phyloP scores from a whole-genome alignment of 2,888 invertebrate genomes.

The Sphaeridia pumilis region DNA sequence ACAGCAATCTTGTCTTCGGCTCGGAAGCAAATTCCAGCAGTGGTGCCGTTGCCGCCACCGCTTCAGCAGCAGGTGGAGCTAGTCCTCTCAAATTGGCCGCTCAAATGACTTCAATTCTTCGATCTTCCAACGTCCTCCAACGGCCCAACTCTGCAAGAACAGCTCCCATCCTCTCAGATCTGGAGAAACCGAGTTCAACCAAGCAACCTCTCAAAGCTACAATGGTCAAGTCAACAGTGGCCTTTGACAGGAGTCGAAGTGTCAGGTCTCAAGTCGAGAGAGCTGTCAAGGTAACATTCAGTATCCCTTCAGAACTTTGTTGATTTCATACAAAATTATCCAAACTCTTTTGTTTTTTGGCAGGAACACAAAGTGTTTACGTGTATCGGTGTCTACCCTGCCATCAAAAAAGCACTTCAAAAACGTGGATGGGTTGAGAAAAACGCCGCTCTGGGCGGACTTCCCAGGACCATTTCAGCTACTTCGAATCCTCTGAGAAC shows the following conservation, averaged over 20 bases:
- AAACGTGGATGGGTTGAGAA: constrained; percentile 67
- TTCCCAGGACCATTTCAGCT: constrained; percentile 6
- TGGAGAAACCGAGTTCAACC: neutral
- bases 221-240: constrained; percentile 15
- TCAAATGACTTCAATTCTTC: neutral
- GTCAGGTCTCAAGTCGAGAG: constrained; percentile 28
- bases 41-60: neutral
- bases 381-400: constrained; percentile 55
- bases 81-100: neutral
- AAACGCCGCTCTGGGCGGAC: constrained; percentile 5
- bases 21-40: neutral
- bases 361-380: constrained; percentile 38
- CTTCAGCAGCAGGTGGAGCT: neutral
- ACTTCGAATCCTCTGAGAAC: neutral
- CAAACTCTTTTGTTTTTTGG: neutral
- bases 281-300: constrained; percentile 27
- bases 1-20: neutral
- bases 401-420: constrained; percentile 54
- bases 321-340: no score
- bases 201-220: neutral
- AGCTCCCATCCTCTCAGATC: neutral
- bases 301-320: neutral
- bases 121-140: no score
- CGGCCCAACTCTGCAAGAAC: neutral
- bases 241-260: constrained; percentile 16